Conservation (phyloP, 2,797 vertebrate species). For the Myotis findleyi region DNA sequence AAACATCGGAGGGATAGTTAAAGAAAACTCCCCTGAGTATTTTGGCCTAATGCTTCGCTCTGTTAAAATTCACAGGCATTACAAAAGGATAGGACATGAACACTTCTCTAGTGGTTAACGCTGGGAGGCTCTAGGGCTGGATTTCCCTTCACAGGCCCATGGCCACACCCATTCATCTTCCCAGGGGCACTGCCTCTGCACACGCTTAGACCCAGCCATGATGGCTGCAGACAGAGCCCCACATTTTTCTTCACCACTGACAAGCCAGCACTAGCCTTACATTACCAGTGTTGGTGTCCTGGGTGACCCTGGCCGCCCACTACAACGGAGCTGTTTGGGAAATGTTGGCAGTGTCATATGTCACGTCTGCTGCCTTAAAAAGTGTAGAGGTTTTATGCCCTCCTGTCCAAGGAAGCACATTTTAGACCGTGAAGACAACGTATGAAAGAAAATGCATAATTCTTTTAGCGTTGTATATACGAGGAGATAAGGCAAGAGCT, state of each 20-base stretch:
- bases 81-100: neutral
- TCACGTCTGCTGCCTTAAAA: neutral
- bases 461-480: neutral
- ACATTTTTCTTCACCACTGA: neutral
- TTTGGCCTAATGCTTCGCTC: conserved; percentile 41
- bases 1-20: conserved; percentile 51
- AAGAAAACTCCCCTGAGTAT: conserved; percentile 70
- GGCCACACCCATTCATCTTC: neutral
- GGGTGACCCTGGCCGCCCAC: neutral
- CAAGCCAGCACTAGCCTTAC: neutral
- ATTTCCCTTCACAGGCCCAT: neutral
- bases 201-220: neutral
- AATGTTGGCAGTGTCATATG: neutral
- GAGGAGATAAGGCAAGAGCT: conserved; percentile 47
- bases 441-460: conserved; percentile 5
- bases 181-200: neutral
- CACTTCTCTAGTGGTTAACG: conserved; percentile 71
- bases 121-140: neutral
- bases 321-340: neutral
- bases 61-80: conserved; percentile 64
- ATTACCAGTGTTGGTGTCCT: neutral
- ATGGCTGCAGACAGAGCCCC: neutral
- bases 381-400: fast-evolving
- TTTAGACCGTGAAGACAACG: neutral
- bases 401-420: conserved; percentile 47